phyloP scores from a whole-genome alignment of 2,888 invertebrate species.

The Cryptocheilus praepositus region DNA sequence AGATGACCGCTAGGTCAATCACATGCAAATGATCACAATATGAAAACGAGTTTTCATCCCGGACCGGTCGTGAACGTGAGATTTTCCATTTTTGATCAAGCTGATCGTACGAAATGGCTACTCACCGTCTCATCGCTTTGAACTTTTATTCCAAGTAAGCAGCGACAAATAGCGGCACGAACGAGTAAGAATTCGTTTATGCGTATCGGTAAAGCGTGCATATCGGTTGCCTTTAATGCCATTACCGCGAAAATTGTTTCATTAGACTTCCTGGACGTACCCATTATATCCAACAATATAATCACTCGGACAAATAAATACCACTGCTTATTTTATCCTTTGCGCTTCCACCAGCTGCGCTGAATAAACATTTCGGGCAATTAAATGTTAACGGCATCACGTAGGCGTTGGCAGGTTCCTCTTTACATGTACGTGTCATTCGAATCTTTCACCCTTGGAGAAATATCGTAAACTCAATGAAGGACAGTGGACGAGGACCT shows the following conservation, averaged over 20 bases:
- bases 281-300: too few relatives aligned
- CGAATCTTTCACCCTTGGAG: constrained; percentile 6
- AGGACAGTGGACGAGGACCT: constrained; percentile 17
- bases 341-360: too few relatives aligned
- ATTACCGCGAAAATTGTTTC: background rate
- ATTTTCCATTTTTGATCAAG: background rate
- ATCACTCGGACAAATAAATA: too few relatives aligned
- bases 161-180: background rate
- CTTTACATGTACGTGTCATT: background rate
- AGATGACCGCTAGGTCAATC: constrained; percentile 34
- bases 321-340: too few relatives aligned
- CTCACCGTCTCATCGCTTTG: too few relatives aligned
- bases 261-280: background rate
- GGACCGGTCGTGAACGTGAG: background rate
- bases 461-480: constrained; percentile 16
- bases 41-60: constrained; percentile 14
- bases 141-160: background rate
- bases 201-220: too few relatives aligned
- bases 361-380: too few relatives aligned
- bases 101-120: background rate
- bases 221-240: too few relatives aligned
- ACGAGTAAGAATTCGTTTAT: too few relatives aligned
- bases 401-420: background rate
- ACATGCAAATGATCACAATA: constrained; percentile 23
- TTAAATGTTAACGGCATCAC: too few relatives aligned